Percentiles rank a stretch among this genome's conserved stretches.
These are phyloP conservation scores for Psephotus haematonotus DNA, from an alignment of 2,113 vertebrate genomes.

Conservation along the genomic window DNA sequence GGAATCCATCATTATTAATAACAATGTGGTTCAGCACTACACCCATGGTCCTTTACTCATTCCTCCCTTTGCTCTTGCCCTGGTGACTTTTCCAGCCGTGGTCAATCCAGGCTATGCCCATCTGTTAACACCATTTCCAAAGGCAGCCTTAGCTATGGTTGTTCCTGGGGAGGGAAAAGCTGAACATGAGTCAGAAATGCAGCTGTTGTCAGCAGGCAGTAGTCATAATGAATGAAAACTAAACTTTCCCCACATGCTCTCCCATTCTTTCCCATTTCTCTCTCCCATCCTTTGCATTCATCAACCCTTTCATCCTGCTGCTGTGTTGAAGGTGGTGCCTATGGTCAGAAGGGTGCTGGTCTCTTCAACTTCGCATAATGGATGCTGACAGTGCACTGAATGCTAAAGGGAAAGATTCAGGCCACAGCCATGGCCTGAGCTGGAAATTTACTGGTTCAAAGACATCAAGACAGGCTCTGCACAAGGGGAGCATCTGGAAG, in stretches of 20 bases:
- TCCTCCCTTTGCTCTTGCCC: not conserved
- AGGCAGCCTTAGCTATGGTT: not conserved
- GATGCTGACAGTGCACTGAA: not conserved
- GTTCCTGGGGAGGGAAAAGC: not conserved
- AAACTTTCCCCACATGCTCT: not conserved
- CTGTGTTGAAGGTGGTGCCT: not conserved
- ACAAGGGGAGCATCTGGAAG: constrained; percentile 8
- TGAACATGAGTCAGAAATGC: not conserved
- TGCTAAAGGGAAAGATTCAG: not conserved
- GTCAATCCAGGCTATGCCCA: not conserved
- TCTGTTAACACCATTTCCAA: not conserved
- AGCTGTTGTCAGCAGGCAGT: constrained; percentile 3
- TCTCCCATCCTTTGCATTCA: not conserved
- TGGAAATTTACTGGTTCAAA: constrained; percentile 6
- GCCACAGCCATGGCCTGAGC: not conserved
- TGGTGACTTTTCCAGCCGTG: not conserved
- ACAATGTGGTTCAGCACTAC: not conserved
- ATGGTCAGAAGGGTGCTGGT: not conserved
- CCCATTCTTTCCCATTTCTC: not conserved
- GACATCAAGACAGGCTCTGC: not conserved
- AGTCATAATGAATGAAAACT: not conserved
- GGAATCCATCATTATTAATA: not conserved
- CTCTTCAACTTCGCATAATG: not conserved
- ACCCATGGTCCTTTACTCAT: not conserved
- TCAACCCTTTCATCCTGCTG: not conserved